Evolutionary conservation across 2,113 vertebrate genomes (phyloP), one percentile per base, ranked within the genome.

Genomic region (Microtus oregoni): DNA sequence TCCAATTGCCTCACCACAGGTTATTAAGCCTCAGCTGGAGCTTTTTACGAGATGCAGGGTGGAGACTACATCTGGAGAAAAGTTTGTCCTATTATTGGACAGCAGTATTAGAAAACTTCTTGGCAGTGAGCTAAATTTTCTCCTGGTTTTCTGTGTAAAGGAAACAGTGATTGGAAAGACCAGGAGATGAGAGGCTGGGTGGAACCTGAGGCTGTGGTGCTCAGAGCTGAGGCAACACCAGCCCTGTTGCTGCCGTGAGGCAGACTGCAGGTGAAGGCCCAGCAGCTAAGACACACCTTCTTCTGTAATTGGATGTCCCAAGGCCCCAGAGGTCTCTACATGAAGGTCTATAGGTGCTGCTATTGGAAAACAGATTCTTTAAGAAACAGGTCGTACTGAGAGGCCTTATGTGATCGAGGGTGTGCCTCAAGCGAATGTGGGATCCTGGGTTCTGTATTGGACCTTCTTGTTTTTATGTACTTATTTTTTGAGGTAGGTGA

Each of bases 1-100:
- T 95, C 83, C 90, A 96, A 98, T 97, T 92, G 95, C 72, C 52
- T 90, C 82, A 81, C 75, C 86, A 93, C 96, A 95, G 92, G 90
- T 94, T 96, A 94, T 96, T 96, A 96, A 93, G 95, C 77, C 88
- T 93, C 41, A 13, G 38, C 85, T 93, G 81, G 88, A 94, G 85
- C 65, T 75, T 70, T 52, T 90, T 75, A 72, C 92, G 87, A 63
- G n/a, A 32, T 38, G 19, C 8, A 4, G 22, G 44, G 47, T 68
- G 63, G 22, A 63, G 52, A 61, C 73, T 88, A 85, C 20, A 82
- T 67, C 77, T 93, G 50, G 76, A 92, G 92, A 95, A 96, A 67
- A 67, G 79, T 93, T 90, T 55, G 55, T 94, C 90, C 90, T 96
- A 96, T 91, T 96, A 97, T 92, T 87, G 44, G 76, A 38, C 61